Base-by-base conservation (phyloP, 1,140 invertebrate species). In the Ceratoteleas bidentatus region DNA sequence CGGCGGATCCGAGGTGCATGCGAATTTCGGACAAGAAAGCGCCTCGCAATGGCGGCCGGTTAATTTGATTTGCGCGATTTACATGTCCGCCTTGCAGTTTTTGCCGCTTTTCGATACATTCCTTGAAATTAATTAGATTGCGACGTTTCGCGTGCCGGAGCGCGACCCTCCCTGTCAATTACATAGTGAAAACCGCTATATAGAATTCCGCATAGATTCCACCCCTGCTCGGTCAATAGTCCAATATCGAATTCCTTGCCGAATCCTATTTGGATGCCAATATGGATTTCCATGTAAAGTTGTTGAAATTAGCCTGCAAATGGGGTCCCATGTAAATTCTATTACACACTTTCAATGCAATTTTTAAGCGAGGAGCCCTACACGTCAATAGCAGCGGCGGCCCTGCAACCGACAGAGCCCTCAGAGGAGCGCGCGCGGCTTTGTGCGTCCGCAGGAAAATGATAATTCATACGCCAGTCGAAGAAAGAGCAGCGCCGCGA, bases 291-390 rank as follows among this genome's bases (percentile, higher is more conserved):
- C 64, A 77, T 69, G 74, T 77, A 69, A 77, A 77, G 69, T 69
- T 62, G 74, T 77, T 77, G 69, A 62, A 69, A 69, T 77, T 77
- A 77, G 65, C 74, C 69, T 77, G 57, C 54, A 62, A 77, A 69
- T 69, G 50, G 65, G 43, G 52, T 33, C 38, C 40, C 57, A 77
- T 69, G 74, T 69, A 77, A 69, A 77, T 77, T 77, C 65, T 58
- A 77, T 69, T 57, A 57, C 62, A 68, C 65, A 69, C 57, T 75
- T 66, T 24, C 72, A 66, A 66, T 75, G 61, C 72, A 66, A 66
- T 75, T 75, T 74, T 75, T 75, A 66, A n/a, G n/a, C 32, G 16
- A 8, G 61, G 15, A 5, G 54, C 13, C 58, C 38, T 56, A 62
- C 32, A 74, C 53, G 70, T 74, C 70, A 74, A 65, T 74, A 65